phyloP scores from a whole-genome alignment of 2,113 vertebrate species.

The Poeciliopsis retropinna region DNA sequence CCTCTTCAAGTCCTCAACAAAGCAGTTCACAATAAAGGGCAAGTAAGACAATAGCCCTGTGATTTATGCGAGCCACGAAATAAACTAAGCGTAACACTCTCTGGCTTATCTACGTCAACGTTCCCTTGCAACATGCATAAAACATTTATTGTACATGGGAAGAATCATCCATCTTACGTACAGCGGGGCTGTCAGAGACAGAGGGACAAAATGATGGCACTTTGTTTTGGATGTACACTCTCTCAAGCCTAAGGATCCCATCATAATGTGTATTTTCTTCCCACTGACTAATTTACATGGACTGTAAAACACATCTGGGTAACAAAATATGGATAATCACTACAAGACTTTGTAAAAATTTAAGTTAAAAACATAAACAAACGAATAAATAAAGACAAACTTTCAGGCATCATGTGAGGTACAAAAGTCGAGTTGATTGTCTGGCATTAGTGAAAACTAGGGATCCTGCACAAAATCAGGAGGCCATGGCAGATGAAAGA shows the following conservation, averaged over 20 bases:
- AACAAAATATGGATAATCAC: too few relatives aligned
- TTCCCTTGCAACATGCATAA: background rate
- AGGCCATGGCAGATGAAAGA: too few relatives aligned
- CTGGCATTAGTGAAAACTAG: too few relatives aligned
- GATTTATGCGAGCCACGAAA: slow-evolving; percentile 10
- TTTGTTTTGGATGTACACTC: background rate
- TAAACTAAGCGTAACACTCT: slow-evolving; percentile 4
- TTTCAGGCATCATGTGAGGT: too few relatives aligned
- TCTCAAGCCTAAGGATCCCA: slow-evolving; percentile 2
- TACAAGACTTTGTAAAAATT: too few relatives aligned
- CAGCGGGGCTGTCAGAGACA: background rate
- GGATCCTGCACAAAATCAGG: too few relatives aligned
- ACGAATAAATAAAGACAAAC: too few relatives aligned
- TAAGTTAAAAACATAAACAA: too few relatives aligned
- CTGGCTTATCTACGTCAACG: slow-evolving; percentile 21
- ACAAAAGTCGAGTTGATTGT: too few relatives aligned
- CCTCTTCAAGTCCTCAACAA: slow-evolving; percentile 52
- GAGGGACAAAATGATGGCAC: background rate
- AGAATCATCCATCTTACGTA: background rate
- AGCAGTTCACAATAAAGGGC: slow-evolving; percentile 26
- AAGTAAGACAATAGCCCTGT: slow-evolving; percentile 29
- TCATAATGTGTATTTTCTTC: background rate
- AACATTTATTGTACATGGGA: background rate
- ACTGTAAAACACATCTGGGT: background rate
- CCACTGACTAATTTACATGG: background rate